Conservation (phyloP, 2,888 invertebrate genomes). For the Apamea monoglypha region DNA sequence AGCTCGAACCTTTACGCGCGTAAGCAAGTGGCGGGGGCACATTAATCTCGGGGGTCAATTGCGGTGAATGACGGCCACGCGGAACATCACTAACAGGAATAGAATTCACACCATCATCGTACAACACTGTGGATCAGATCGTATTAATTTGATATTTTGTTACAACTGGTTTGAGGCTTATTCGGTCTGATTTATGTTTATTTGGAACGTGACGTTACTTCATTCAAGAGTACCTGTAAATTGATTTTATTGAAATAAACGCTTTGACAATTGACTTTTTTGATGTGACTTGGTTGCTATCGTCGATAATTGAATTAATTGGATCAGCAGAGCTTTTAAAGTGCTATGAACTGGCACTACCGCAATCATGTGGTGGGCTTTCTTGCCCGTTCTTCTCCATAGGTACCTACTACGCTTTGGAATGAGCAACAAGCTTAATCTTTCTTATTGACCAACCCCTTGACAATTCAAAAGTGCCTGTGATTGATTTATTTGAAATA, state of each 20-base stretch:
- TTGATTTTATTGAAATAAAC: constrained; percentile 12
- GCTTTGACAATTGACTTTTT: background rate
- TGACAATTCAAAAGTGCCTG: background rate
- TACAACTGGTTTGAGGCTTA: constrained; percentile 13
- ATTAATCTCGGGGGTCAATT: constrained; percentile 61
- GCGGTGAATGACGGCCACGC: constrained; percentile 38
- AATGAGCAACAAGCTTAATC: background rate
- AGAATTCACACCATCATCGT: constrained; percentile 43
- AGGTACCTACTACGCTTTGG: too few species aligned
- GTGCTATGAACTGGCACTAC: background rate
- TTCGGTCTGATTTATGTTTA: constrained; percentile 28
- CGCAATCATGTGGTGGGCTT: background rate
- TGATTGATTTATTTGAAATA: background rate
- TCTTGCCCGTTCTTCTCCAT: background rate
- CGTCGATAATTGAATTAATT: background rate
- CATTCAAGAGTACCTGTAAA: background rate
- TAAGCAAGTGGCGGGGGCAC: constrained; percentile 59
- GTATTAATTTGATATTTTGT: constrained; percentile 32
- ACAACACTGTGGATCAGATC: constrained; percentile 32
- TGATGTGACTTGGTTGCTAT: background rate
- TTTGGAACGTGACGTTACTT: background rate
- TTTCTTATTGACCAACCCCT: background rate
- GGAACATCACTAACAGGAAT: constrained; percentile 59
- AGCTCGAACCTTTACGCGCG: constrained; percentile 30
- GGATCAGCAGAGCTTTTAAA: background rate